Evolutionary conservation across 1,140 invertebrate genomes (phyloP).

Genomic region (Trichonephila clavata): DNA sequence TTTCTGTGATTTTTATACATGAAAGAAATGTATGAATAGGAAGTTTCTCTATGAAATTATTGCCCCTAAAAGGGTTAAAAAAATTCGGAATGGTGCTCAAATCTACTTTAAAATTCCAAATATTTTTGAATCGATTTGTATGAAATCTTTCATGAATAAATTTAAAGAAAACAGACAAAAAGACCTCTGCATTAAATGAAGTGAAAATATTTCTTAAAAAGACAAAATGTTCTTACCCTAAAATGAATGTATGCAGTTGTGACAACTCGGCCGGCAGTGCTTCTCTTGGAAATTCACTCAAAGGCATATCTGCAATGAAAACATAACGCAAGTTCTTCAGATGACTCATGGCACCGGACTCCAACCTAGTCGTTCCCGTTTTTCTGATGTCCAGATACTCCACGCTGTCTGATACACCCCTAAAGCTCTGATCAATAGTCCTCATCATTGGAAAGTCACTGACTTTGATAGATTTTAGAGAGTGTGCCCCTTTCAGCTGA

Average conservation of each 20-base stretch:
- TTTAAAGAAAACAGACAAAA: neutral
- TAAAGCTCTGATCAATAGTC: constrained; percentile 28
- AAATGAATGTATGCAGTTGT: constrained; percentile 42
- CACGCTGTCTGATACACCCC: constrained; percentile 14
- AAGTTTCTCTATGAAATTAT: too few species aligned
- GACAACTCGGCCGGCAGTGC: constrained; percentile 23
- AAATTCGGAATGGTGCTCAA: too few species aligned
- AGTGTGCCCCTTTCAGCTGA: neutral
- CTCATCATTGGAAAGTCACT: constrained; percentile 27
- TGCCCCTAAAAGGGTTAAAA: too few species aligned
- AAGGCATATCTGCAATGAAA: constrained; percentile 39
- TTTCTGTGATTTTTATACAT: too few species aligned
- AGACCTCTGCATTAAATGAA: neutral
- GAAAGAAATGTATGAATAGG: too few species aligned
- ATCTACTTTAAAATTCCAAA: too few species aligned
- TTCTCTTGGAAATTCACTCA: constrained; percentile 45
- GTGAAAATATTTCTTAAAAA: neutral
- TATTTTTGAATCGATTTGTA: too few species aligned
- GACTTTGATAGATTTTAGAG: constrained; percentile 23
- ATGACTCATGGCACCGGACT: constrained; percentile 53
- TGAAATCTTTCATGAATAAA: too few species aligned
- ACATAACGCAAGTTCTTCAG: constrained; percentile 43
- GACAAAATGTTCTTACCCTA: constrained; percentile 32
- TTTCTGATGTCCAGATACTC: constrained; percentile 39
- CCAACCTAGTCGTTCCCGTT: constrained; percentile 31